Evolutionary conservation across 2,888 invertebrate genomes (phyloP), one percentile per base, ranked within the genome.

Genomic region (Leptinotarsa haldemani): DNA sequence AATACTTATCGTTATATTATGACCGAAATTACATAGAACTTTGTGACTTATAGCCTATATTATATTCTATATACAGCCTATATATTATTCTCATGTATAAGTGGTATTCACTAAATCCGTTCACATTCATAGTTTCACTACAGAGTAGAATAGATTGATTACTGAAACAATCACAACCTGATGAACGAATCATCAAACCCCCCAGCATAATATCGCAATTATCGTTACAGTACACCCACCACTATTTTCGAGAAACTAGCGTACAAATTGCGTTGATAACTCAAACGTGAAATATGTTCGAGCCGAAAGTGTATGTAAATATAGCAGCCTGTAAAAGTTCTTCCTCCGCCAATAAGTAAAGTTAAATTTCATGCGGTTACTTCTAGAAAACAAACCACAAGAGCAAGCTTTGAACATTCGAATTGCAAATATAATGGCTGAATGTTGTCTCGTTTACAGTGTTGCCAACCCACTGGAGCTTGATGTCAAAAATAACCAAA

Each of bases 361-460:
- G 80, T 79, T 79, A 77, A 79, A 79, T 78, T 78, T 77, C 78
- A 75, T 79, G 78, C 80, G 78, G 78, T 78, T 79, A 79, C 77
- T 78, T 80, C 77, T 76, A 78, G 76, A 79, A 79, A 80, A 80
- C 78, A 80, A 40, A 78, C 78, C 78, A 69, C 76, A 68, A 76
- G 77, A 77, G 79, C 80, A 80, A 77, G 77, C 80, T 78, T 46
- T 82, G 79, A 81, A 81, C 82, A 84, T 85, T 84, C 85, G 85
- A 85, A 84, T 85, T 85, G 85, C 85, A 84, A 85, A 85, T 85
- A 82, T 83, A 84, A 84, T 82, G 82, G 83, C 81, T 77, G 78
- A 83, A 82, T 83, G 84, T 83, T 83, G 84, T 82, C 82, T 81
- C 80, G 80, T 78, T 80, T 58, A 52, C 74, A 65, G 73, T 40